Base-by-base conservation (phyloP, 2,113 vertebrate species). In the Notarius quadriscutis region DNA sequence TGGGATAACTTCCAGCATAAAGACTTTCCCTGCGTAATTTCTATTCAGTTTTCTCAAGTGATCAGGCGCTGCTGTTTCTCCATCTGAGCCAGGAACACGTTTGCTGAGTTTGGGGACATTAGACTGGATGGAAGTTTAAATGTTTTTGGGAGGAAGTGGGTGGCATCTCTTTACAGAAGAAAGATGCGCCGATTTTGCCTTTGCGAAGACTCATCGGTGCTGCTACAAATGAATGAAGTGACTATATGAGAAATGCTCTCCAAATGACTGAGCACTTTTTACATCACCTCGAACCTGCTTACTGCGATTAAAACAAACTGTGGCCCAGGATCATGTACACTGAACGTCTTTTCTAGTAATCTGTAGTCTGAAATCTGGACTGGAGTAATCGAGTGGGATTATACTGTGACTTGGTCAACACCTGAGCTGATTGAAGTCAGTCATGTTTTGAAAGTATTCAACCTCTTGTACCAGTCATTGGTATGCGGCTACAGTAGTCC, bases 1-100 rank as follows among this genome's bases (percentile, higher is more conserved):
- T 91, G 93, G 92, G 91, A 93, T 89, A 91, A 53, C 71, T 83
- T 94, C 91, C 92, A 93, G 84, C 85, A 89, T 89, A 88, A 91
- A 87, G 88, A 30, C n/a, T 77, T 18, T 30, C 84, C 60, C 25
- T 74, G 83, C 81, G 86, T 90, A 87, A 91, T 91, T 87, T 89
- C 53, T 78, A 5, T n/a, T 57, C 18, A 30, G 81, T 78, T 34
- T 30, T 17, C 51, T 86, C 82, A 1, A 87, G 75, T 83, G 85
- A 90, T 84, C 86, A 89, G 88, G 88, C 89, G 88, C 30, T 51
- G 22, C 10, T 55, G 60, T 86, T 58, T 50, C 80, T 74, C 10
- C 7, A 15, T 77, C 41, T 55, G 48, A 83, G 34, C 51, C 50
- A 11, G 81, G 60, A 84, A 51, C 17, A 25, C 74, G 22, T 34